These are phyloP conservation scores for Rhadina sibilatrix DNA, from an alignment of 2,113 vertebrate species.

Conservation along the genomic window DNA sequence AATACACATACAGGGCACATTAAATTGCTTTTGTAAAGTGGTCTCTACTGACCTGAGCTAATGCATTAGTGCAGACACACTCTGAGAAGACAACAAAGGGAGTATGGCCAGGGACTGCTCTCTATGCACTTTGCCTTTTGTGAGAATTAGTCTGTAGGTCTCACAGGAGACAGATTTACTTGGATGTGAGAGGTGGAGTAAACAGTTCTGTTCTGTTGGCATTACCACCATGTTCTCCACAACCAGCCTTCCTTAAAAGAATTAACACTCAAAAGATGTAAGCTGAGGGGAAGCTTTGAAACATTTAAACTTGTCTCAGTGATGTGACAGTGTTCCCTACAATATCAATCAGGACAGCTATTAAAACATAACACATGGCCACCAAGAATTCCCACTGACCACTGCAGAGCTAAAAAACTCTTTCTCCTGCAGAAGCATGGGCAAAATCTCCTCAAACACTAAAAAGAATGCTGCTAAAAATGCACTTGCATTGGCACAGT, in stretches of 20 bases:
- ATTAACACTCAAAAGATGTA: background rate
- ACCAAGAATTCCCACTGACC: background rate
- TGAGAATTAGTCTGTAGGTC: background rate
- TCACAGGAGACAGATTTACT: background rate
- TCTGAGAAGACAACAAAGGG: background rate
- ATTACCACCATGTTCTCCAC: background rate
- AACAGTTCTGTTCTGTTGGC: background rate
- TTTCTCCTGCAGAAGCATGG: background rate
- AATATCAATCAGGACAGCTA: background rate
- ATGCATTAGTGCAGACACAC: background rate
- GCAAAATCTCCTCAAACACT: background rate
- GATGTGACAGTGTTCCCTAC: background rate
- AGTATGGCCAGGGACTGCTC: background rate
- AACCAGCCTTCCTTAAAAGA: background rate
- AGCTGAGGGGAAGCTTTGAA: background rate
- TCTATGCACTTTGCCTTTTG: background rate
- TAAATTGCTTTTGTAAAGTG: background rate
- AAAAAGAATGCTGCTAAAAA: background rate
- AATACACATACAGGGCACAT: background rate
- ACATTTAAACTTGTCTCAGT: background rate
- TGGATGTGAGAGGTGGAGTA: fast-evolving
- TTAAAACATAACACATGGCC: background rate
- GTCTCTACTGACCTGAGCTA: background rate
- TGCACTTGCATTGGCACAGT: background rate
- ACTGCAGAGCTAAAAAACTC: background rate